Conservation (phyloP, 1,140 invertebrate genomes). For the Gerris buenoi region DNA sequence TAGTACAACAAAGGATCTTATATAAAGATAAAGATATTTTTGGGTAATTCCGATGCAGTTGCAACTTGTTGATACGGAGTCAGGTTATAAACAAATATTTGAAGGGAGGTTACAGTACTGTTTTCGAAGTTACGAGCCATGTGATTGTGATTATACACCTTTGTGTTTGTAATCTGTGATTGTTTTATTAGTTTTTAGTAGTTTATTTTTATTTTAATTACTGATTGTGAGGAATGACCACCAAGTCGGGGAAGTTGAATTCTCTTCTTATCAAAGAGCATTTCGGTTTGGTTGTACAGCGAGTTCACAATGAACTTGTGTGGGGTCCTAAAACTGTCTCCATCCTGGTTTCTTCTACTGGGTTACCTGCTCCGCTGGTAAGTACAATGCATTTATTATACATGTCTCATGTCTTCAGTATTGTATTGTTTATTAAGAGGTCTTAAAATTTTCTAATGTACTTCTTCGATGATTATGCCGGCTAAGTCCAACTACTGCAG, state of each 20-base stretch:
- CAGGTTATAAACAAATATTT: no score
- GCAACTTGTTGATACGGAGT: no score
- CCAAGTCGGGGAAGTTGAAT: slow-evolving; percentile 45
- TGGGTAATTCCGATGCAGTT: no score
- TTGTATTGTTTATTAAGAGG: neutral
- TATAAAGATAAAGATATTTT: no score
- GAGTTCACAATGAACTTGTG: slow-evolving; percentile 46
- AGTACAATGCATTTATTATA: slow-evolving; percentile 7
- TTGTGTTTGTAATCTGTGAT: no score
- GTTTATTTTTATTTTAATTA: no score
- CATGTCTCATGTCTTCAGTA: neutral
- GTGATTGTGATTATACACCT: no score
- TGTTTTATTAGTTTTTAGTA: no score
- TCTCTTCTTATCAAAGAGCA: slow-evolving; percentile 50
- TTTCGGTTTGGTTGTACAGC: slow-evolving; percentile 54
- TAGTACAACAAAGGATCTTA: no score
- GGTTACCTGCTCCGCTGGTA: slow-evolving; percentile 28
- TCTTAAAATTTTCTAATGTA: neutral
- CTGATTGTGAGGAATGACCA: no score
- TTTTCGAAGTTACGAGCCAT: no score
- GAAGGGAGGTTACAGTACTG: no score
- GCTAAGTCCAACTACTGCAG: neutral
- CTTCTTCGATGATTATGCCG: neutral
- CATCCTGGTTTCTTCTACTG: slow-evolving; percentile 40
- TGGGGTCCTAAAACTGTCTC: slow-evolving; percentile 43